Percentiles rank a stretch among this genome's conserved stretches.
These are phyloP conservation scores for Notodonta ziczac DNA, from an alignment of 2,888 invertebrate species.

Conservation along the genomic window DNA sequence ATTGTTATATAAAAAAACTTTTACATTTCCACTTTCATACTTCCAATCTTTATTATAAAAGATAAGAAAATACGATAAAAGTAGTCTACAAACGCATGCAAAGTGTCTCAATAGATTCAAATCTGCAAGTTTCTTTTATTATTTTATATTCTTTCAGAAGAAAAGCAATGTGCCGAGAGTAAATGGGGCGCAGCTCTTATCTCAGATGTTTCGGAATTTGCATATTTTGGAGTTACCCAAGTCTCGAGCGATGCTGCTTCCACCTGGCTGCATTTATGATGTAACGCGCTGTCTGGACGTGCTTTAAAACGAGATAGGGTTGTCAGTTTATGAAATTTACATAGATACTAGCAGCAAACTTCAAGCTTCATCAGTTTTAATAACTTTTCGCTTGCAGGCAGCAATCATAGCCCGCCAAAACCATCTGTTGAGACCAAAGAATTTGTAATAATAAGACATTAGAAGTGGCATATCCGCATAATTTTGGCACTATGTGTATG, in stretches of 20 bases:
- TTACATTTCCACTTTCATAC: background rate
- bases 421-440: too few species aligned
- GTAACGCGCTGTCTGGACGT: background rate
- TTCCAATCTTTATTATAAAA: background rate
- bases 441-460: too few species aligned
- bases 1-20: background rate
- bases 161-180: background rate
- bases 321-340: too few species aligned
- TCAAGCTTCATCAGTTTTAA: too few species aligned
- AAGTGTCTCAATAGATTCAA: background rate
- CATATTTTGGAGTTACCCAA: slow-evolving; percentile 1
- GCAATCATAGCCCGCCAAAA: too few species aligned
- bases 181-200: background rate
- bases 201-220: background rate
- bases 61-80: background rate
- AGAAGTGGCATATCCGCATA: too few species aligned
- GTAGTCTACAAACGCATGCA: background rate
- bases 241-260: background rate
- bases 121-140: background rate
- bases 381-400: too few species aligned
- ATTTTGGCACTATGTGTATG: too few species aligned
- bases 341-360: too few species aligned
- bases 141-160: background rate
- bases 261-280: slow-evolving; percentile 1
- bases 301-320: too few species aligned